A percentile compares a stretch with the other conserved stretches of the same genome.
These are phyloP conservation scores for Invenusta paracnida DNA, from an alignment of 2,888 invertebrate species.

Conservation along the genomic window DNA sequence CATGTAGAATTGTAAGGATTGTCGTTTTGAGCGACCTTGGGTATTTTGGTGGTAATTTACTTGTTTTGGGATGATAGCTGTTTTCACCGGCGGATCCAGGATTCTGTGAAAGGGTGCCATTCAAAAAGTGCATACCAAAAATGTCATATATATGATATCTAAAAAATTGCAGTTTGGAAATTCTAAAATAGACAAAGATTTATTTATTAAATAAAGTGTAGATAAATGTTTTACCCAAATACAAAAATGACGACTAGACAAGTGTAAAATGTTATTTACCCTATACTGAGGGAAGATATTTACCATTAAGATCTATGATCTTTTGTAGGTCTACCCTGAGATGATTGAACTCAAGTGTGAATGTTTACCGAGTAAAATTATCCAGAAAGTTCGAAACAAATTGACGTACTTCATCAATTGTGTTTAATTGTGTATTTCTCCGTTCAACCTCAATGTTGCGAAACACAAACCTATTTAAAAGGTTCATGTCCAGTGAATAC, in stretches of 20 bases:
- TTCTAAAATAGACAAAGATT: too few species aligned
- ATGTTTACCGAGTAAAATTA: constrained; percentile 2
- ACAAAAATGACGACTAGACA: background rate
- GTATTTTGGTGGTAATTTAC: too few species aligned
- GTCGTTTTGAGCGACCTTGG: too few species aligned
- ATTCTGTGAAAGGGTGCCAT: too few species aligned
- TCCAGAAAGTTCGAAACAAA: constrained; percentile 6
- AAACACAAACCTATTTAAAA: constrained; percentile 9
- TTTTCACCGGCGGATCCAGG: too few species aligned
- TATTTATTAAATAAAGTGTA: constrained; percentile 20
- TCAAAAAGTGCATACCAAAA: too few species aligned
- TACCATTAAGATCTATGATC: background rate
- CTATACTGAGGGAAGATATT: constrained; percentile 11
- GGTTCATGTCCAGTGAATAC: constrained; percentile 19
- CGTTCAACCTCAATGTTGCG: background rate
- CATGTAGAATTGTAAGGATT: too few species aligned
- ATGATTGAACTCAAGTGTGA: background rate
- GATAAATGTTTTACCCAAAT: background rate
- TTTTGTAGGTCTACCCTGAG: background rate
- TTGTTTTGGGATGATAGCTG: too few species aligned
- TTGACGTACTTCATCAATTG: constrained; percentile 26
- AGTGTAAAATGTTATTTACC: constrained; percentile 15
- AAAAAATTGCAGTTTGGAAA: too few species aligned
- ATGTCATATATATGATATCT: too few species aligned
- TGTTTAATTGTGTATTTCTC: constrained; percentile 22